phyloP scores from a whole-genome alignment of 2,113 vertebrate genomes.

The Nymphicus hollandicus region DNA sequence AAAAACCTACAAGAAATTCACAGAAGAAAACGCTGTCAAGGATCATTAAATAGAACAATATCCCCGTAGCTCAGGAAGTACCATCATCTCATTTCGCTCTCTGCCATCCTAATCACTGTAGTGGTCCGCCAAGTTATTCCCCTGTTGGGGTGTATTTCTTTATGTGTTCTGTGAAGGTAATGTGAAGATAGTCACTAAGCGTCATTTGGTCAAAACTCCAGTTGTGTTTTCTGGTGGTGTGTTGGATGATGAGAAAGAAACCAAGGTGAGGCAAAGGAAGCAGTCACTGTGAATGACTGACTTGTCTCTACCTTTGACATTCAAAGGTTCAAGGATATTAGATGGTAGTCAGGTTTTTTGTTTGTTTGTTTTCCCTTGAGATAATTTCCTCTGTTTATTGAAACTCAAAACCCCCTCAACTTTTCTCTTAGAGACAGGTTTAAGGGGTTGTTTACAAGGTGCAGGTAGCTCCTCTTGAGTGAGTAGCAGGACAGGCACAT shows the following conservation, averaged over 20 bases:
- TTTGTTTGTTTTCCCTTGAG: background rate
- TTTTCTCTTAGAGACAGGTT: background rate
- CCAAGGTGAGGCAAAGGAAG: background rate
- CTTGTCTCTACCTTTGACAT: background rate
- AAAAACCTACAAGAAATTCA: background rate
- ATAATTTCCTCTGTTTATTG: background rate
- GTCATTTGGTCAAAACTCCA: background rate
- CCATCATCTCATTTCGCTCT: background rate
- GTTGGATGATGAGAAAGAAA: background rate
- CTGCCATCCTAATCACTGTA: background rate
- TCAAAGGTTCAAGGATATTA: background rate
- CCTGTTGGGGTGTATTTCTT: fast-evolving
- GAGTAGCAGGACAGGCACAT: too few species aligned
- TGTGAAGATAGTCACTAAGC: background rate
- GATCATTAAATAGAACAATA: background rate
- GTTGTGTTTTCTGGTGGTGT: background rate
- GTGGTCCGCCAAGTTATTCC: background rate
- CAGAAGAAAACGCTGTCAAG: background rate
- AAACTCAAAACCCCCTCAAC: background rate
- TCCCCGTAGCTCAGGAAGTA: background rate
- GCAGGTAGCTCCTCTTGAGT: background rate
- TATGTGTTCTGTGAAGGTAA: background rate
- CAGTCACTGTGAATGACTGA: background rate
- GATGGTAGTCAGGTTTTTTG: background rate
- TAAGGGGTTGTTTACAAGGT: background rate